Conservation (phyloP, 23 tunicate genomes). For the Pegea sp. region DNA sequence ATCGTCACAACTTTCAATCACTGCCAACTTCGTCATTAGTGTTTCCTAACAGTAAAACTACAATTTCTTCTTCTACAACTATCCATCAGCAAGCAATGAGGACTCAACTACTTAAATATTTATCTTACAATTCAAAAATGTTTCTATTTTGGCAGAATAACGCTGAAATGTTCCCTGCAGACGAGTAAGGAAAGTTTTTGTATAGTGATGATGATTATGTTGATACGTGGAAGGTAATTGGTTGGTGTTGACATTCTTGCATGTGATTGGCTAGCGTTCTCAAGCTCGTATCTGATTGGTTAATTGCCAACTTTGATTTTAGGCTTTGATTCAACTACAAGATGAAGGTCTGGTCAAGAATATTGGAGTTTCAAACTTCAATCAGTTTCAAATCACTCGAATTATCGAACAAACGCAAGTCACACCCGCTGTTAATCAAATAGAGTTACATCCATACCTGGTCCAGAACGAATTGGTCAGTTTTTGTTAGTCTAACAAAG, state of each 20-base stretch:
- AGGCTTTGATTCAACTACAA: conserved; percentile 13
- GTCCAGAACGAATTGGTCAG: neutral
- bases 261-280: too few relatives aligned
- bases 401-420: conserved; percentile 8
- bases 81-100: too few relatives aligned
- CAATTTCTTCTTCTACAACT: too few relatives aligned
- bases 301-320: too few relatives aligned
- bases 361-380: conserved; percentile 34
- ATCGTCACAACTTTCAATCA: too few relatives aligned
- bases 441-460: conserved; percentile 19
- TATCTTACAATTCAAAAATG: too few relatives aligned
- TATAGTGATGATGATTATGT: conserved; percentile 16
- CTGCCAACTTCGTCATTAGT: too few relatives aligned
- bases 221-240: conserved; percentile 28
- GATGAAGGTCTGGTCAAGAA: conserved; percentile 12
- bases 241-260: too few relatives aligned
- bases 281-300: too few relatives aligned
- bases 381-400: conserved; percentile 16
- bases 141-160: too few relatives aligned
- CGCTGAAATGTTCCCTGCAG: conserved; percentile 13
- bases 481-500: neutral
- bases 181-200: conserved; percentile 18
- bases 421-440: conserved; percentile 12
- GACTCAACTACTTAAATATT: too few relatives aligned
- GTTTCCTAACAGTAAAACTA: too few relatives aligned